A percentile compares a stretch with the other conserved stretches of the same genome.
These are phyloP conservation scores for Micropoecilia bifurca DNA, from an alignment of 2,797 vertebrate genomes.

Conservation along the genomic window DNA sequence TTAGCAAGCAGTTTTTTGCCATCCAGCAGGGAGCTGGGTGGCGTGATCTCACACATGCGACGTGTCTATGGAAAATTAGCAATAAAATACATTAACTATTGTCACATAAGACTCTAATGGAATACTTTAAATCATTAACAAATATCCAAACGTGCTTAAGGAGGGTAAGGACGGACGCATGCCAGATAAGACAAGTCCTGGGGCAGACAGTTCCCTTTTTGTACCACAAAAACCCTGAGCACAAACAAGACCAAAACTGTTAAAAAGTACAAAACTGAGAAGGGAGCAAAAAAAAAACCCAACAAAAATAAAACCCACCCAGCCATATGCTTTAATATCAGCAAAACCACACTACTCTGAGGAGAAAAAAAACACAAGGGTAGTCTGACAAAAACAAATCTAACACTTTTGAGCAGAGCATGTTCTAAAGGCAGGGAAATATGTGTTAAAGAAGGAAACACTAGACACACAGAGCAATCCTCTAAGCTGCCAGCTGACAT, in stretches of 20 bases:
- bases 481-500: constrained; percentile 21
- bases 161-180: not conserved
- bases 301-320: too few species aligned
- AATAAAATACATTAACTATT: not conserved
- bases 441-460: constrained; percentile 8
- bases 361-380: not conserved
- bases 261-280: not conserved
- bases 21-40: too few species aligned
- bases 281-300: too few species aligned
- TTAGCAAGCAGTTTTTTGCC: too few species aligned
- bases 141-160: not conserved
- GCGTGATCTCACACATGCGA: too few species aligned
- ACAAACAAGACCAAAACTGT: not conserved
- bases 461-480: constrained; percentile 4
- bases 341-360: not conserved
- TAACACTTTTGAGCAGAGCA: constrained; percentile 4
- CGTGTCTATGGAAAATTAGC: too few species aligned
- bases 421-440: not conserved
- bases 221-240: too few species aligned
- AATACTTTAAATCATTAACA: not conserved
- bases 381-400: not conserved
- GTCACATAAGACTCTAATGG: not conserved
- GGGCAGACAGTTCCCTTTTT: not conserved
- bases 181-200: not conserved
- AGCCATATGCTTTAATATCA: not conserved